These are phyloP conservation scores for Picathartes gymnocephalus DNA, from an alignment of 2,113 vertebrate species.

Conservation along the genomic window DNA sequence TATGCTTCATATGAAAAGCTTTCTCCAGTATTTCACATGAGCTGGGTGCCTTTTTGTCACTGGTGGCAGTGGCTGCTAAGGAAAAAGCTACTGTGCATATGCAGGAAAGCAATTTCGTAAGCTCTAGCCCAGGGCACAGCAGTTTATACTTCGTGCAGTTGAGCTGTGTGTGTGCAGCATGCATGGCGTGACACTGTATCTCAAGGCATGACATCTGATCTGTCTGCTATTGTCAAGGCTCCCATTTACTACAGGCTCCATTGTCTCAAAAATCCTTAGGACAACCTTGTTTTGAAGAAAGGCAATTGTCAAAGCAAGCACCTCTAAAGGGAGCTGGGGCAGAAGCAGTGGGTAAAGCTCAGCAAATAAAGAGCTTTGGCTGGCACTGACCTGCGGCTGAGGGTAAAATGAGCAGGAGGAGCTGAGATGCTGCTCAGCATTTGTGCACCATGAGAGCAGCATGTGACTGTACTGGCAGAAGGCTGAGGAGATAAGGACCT, in stretches of 20 bases:
- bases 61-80: neutral
- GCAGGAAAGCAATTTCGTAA: neutral
- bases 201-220: neutral
- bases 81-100: neutral
- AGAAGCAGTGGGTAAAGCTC: neutral
- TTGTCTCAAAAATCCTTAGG: neutral
- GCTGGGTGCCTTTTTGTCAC: neutral
- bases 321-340: neutral
- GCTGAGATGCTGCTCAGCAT: neutral
- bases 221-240: neutral
- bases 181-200: neutral
- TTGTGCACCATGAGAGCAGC: neutral
- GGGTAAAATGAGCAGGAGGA: neutral
- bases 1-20: neutral
- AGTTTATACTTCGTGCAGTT: neutral
- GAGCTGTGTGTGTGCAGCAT: neutral
- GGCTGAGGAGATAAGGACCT: neutral
- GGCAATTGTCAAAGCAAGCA: neutral
- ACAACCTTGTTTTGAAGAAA: neutral
- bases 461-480: neutral
- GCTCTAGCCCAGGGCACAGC: neutral
- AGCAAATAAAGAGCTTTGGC: neutral
- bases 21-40: neutral
- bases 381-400: neutral
- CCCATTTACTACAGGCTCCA: neutral